Base-by-base conservation (phyloP, 2,888 invertebrate genomes). In the Pardosa pseudoannulata region DNA sequence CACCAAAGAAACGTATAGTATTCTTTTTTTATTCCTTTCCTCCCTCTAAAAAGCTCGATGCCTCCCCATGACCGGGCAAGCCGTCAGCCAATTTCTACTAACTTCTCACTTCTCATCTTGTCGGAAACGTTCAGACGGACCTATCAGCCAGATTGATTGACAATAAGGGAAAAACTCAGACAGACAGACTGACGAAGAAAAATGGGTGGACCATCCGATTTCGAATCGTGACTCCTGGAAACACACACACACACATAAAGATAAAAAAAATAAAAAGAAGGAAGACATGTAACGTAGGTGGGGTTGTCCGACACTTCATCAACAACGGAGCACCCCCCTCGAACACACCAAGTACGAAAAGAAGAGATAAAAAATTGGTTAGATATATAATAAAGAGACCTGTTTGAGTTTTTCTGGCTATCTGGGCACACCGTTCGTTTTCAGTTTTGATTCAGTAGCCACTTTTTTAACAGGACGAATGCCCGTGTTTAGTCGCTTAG, bases 271-370 rank as follows among this genome's bases (percentile, higher is more conserved):
- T 2, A 46, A 46, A 46, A 56, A 56, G 23, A 23, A 23, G 23
- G 56, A 65, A 65, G 39, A 65, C 71, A 78, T 65, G 50, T 39
- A 78, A 78, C 65, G 78, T 71, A 78, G 73, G 83, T 72, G 72
- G 83, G 73, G 72, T 68, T 50, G 72, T 23, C 71, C 72, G 83
- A 78, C 78, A 78, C 83, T 73, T 85, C 83, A 85, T 85, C 83
- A 78, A 73, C 78, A 78, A 67, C 78, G 19, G 82, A 50, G 71
- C 82, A 76, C 23, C 78, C 73, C 78, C 81, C 75, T 32, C 32
- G 67, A 67, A 67, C 67, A 83, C 70, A 27, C n/a, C n/a, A n/a
- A 56, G 36, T 36, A 36, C 36, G 36, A 36, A 36, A 36, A 36
- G 56, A 56, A 56, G 56, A 56, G 56, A 56, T 56, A 56, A 56